Evolutionary conservation across 1,140 invertebrate genomes (phyloP).

Genomic region (Zaprionus vittiger): DNA sequence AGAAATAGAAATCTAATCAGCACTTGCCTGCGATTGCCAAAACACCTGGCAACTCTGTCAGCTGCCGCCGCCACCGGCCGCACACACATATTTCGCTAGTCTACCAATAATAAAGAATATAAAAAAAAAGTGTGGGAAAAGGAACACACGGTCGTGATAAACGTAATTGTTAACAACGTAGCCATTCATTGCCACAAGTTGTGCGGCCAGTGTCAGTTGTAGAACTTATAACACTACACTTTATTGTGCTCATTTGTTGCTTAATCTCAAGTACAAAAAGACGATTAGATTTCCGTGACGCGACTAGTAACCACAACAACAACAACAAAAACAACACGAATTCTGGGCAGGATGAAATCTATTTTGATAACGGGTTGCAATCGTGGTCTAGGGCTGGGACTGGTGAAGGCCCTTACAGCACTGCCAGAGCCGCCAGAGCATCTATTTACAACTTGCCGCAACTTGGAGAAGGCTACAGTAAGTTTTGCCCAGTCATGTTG

Average conservation of each 20-base stretch:
- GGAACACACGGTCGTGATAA: constrained; percentile 44
- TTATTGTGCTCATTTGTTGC: constrained; percentile 50
- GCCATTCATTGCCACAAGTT: constrained; percentile 21
- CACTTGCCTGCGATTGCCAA: background rate
- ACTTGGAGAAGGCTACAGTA: constrained; percentile 88
- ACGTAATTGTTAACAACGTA: constrained; percentile 45
- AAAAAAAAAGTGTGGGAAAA: constrained; percentile 19
- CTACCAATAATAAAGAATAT: constrained; percentile 34
- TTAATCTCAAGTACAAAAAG: constrained; percentile 56
- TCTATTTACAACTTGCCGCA: constrained; percentile 91
- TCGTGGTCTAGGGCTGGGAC: constrained; percentile 93
- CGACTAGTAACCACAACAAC: background rate
- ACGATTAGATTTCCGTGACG: constrained; percentile 64
- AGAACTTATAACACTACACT: constrained; percentile 23
- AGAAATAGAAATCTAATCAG: background rate
- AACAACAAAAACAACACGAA: constrained; percentile 17
- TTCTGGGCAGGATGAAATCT: constrained; percentile 87
- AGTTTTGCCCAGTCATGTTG: constrained; percentile 47
- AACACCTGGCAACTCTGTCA: constrained; percentile 61
- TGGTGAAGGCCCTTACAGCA: constrained; percentile 88
- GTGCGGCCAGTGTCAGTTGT: constrained; percentile 33
- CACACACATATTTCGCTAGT: background rate
- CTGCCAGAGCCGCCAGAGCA: constrained; percentile 86
- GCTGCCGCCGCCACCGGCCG: constrained; percentile 38
- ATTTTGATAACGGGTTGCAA: constrained; percentile 95